Base-by-base conservation (phyloP, 2,113 vertebrate genomes). In the Nothoprocta pentlandii region DNA sequence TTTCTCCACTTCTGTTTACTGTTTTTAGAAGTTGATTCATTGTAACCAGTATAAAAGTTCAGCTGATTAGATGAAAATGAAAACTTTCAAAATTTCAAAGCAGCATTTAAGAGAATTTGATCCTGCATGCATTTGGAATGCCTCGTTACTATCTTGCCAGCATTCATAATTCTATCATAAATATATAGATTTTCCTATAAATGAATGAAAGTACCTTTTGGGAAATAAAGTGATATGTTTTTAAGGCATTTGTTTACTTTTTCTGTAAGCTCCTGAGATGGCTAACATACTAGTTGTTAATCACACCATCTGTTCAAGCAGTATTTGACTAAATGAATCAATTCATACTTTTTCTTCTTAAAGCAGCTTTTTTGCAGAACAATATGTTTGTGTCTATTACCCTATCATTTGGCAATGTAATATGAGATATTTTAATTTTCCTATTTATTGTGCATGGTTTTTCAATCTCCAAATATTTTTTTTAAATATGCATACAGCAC, bases 371-470 rank as follows among this genome's bases (percentile, higher is more conserved):
- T 97, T 96, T 90, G 84, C 92, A 80, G 97, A 98, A 98, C 97
- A 98, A 98, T 98, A 98, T 98, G 97, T 96, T 98, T 98, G 97
- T 96, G 96, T 98, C 97, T 98, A 97, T 97, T 97, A 98, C 96
- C 93, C 96, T 96, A 97, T 98, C 97, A 96, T 97, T 98, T 98
- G 98, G 97, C 98, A 98, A 93, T 94, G 95, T 84, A 96, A 95
- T 96, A 97, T 71, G 97, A 98, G 97, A 97, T 98, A 97, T 98
- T 98, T 98, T 97, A 98, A 97, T 97, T 97, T 97, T 97, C 97
- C 97, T 97, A 98, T 98, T 98, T 98, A 97, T 98, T 97, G 96
- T 97, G 96, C 97, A 97, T 97, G 96, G 92, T 92, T 98, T 97
- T 97, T 97, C 97, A 91, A 98, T 98, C 96, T 97, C 97, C 97